Evolutionary conservation across 35 echinoderm and acorn worm genomes (phyloP).

Genomic region (Ptychodera flava): DNA sequence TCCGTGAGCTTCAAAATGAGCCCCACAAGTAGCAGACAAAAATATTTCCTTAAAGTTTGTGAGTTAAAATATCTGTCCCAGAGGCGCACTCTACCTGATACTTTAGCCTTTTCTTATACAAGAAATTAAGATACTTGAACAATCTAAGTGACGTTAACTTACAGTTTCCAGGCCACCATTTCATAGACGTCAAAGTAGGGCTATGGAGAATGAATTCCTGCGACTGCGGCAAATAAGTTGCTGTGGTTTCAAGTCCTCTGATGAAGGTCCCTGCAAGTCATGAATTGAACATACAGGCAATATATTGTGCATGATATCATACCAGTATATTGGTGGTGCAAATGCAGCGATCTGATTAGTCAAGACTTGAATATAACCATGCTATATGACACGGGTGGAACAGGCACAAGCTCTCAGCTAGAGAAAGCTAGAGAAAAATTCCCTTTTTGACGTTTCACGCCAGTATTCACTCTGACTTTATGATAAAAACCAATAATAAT

Average conservation of each 20-base stretch:
- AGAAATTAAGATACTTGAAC: background rate
- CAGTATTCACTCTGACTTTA: too few species aligned
- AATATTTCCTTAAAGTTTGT: too few species aligned
- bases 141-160: constrained; percentile 27
- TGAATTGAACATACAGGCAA: background rate
- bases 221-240: constrained; percentile 79
- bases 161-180: constrained; percentile 99
- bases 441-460: too few species aligned
- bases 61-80: too few species aligned
- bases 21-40: too few species aligned
- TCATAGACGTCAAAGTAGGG: constrained; percentile 82
- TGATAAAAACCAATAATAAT: too few species aligned
- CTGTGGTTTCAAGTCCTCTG: constrained; percentile 83
- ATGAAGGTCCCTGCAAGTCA: constrained; percentile 64
- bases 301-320: background rate
- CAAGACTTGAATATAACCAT: background rate
- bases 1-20: too few species aligned
- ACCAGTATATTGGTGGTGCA: background rate
- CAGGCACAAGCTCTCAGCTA: background rate
- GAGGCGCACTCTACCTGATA: too few species aligned
- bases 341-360: background rate
- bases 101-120: background rate
- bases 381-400: background rate
- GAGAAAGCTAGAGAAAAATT: background rate
- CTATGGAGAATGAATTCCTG: constrained; percentile 90